Conservation (phyloP, 2,888 invertebrate genomes). For the Phrixothrix hirtus region DNA sequence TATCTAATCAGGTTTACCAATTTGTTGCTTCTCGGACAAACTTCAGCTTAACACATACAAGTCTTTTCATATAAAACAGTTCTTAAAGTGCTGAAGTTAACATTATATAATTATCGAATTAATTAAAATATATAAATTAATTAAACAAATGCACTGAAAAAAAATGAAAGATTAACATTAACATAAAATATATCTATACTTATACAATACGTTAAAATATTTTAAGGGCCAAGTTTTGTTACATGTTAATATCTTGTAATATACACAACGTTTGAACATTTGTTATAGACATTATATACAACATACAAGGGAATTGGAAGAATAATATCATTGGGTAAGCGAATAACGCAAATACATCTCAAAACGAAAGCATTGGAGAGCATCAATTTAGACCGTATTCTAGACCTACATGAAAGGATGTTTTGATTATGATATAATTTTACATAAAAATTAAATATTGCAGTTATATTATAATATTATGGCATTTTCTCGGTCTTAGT, state of each 20-base stretch:
- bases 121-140: no score
- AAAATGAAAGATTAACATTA: no score
- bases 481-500: conserved; percentile 26
- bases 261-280: conserved; percentile 54
- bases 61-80: conserved; percentile 2
- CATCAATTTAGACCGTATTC: conserved; percentile 24
- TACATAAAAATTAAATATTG: no score
- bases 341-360: conserved; percentile 19
- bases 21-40: not conserved
- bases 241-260: conserved; percentile 35
- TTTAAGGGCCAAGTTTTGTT: conserved; percentile 13
- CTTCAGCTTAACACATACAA: no score
- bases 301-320: conserved; percentile 39
- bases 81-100: not conserved
- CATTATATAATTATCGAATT: no score
- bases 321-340: conserved; percentile 35
- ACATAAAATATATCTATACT: no score
- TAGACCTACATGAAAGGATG: conserved; percentile 13
- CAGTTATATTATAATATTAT: conserved; percentile 12
- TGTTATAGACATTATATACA: conserved; percentile 52
- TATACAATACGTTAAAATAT: conserved; percentile 9
- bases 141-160: no score
- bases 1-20: conserved; percentile 4
- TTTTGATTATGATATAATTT: no score
- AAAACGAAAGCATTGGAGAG: conserved; percentile 13